Conservation (phyloP, 1,140 invertebrate species). For the Brachionus paranguensis region DNA sequence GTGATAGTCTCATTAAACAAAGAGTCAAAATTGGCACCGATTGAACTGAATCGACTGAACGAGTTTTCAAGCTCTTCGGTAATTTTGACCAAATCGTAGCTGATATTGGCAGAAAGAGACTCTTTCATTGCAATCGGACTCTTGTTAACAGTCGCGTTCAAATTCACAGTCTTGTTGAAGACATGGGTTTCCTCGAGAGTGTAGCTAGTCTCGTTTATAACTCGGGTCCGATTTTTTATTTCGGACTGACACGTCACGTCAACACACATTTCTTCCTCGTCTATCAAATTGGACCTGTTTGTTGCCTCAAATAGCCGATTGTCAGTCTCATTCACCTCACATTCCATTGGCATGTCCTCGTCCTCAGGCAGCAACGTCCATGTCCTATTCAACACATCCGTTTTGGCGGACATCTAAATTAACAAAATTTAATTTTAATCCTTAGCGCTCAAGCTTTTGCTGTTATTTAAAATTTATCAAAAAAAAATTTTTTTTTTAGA, state of each 20-base stretch:
- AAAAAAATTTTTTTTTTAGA: neutral
- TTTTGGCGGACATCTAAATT: slow-evolving; percentile 4
- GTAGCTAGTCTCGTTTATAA: neutral
- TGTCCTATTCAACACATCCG: neutral
- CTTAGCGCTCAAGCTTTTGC: neutral
- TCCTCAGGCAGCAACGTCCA: slow-evolving; percentile 11
- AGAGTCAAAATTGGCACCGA: neutral
- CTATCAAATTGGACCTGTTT: neutral
- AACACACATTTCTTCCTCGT: slow-evolving; percentile 17
- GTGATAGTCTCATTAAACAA: neutral
- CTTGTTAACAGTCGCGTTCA: neutral
- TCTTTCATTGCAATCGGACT: neutral
- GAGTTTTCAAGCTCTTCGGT: neutral
- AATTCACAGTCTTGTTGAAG: neutral
- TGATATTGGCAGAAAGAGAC: neutral
- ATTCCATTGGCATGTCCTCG: neutral
- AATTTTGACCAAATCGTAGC: neutral
- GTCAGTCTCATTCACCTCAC: neutral
- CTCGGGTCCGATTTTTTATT: neutral
- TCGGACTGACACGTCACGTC: neutral
- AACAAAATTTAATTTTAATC: neutral
- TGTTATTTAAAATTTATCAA: slow-evolving; percentile 1
- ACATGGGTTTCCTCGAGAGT: neutral
- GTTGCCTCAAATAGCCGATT: neutral
- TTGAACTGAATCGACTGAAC: neutral